phyloP scores from a whole-genome alignment of 2,113 vertebrate genomes.

The Trochalopteron elliotii region DNA sequence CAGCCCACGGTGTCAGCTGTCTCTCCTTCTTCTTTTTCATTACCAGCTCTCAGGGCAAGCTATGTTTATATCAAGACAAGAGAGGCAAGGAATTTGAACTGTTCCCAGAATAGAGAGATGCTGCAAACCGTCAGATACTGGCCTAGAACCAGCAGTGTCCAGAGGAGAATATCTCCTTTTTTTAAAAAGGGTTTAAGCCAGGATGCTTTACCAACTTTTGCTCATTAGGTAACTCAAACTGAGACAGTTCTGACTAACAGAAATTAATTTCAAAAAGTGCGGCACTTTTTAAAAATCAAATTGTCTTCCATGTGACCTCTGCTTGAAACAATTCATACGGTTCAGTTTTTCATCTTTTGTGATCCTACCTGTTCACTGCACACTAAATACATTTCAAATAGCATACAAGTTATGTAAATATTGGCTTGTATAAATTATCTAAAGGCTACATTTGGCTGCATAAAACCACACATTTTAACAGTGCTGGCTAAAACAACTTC shows the following conservation, averaged over 20 bases:
- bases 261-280: background rate
- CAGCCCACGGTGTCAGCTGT: constrained; percentile 95
- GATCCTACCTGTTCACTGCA: background rate
- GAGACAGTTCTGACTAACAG: background rate
- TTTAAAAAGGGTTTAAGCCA: background rate
- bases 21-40: constrained; percentile 97
- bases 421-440: background rate
- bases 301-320: background rate
- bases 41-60: constrained; percentile 95
- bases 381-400: background rate
- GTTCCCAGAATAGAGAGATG: background rate
- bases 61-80: constrained; percentile 45
- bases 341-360: background rate
- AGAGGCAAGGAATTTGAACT: background rate
- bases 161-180: background rate
- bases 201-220: background rate
- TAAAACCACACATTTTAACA: background rate
- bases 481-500: background rate
- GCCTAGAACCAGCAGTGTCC: background rate
- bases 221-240: background rate
- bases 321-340: background rate
- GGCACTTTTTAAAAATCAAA: background rate
- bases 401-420: background rate
- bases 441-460: background rate
- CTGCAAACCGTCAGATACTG: background rate